Evolutionary conservation across 1,140 invertebrate species (phyloP).

Genomic region (Musca domestica): DNA sequence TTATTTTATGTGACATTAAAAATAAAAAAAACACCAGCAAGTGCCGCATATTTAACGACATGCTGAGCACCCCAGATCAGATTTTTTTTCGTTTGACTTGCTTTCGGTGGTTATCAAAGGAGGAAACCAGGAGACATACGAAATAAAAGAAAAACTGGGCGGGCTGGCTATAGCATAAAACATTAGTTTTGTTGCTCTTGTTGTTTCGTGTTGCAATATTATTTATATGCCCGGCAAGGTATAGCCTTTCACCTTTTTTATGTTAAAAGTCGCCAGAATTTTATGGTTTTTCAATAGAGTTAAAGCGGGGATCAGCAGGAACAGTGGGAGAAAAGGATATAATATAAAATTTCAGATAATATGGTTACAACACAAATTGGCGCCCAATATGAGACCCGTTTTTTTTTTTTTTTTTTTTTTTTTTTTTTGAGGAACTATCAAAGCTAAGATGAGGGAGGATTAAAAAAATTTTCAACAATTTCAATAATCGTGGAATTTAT

Average conservation of each 20-base stretch:
- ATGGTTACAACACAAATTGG: no score
- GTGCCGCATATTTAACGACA: neutral
- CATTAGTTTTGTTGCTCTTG: neutral
- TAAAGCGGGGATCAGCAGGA: no score
- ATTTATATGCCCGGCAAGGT: neutral
- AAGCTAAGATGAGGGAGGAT: no score
- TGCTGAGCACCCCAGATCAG: neutral
- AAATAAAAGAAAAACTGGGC: neutral
- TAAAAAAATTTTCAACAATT: no score
- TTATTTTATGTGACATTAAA: neutral
- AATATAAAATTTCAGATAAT: no score
- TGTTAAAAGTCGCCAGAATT: neutral
- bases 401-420: no score
- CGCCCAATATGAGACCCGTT: no score
- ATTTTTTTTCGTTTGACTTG: neutral
- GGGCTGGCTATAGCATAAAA: neutral
- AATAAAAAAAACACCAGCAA: neutral
- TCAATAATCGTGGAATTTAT: no score
- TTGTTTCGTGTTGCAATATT: neutral
- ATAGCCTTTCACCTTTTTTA: neutral
- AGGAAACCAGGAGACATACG: neutral
- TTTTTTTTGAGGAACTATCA: no score
- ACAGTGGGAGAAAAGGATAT: no score
- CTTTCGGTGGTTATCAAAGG: neutral
- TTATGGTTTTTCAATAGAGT: neutral